A percentile compares a stretch with the other conserved stretches of the same genome.
These are phyloP conservation scores for Triplophysa dalaica DNA, from an alignment of 2,113 vertebrate genomes.

Conservation along the genomic window DNA sequence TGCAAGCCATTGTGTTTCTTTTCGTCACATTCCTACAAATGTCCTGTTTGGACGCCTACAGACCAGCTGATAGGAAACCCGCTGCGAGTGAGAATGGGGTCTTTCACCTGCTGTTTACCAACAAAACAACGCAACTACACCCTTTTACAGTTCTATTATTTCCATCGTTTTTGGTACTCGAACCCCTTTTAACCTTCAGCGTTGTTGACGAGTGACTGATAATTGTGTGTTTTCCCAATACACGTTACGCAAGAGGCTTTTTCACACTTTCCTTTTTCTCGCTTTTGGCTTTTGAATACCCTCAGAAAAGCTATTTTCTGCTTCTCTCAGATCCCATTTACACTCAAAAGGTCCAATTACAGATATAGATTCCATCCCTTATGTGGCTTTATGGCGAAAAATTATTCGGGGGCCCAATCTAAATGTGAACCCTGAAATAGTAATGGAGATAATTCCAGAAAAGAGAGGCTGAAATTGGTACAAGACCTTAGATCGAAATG, in stretches of 20 bases:
- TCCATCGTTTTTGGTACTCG: not conserved
- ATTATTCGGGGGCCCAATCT: not conserved
- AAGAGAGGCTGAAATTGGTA: not conserved
- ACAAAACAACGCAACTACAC: not conserved
- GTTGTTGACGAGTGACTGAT: not conserved
- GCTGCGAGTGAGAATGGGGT: not conserved
- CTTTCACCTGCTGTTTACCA: constrained; percentile 39
- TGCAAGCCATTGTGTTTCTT: constrained; percentile 27
- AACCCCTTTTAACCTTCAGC: not conserved
- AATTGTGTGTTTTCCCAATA: not conserved
- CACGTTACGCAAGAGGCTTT: not conserved
- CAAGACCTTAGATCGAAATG: not conserved
- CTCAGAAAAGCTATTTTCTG: not conserved
- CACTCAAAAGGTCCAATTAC: constrained; percentile 9
- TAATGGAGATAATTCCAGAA: not conserved
- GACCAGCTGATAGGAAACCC: constrained; percentile 43
- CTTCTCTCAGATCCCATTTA: constrained; percentile 10
- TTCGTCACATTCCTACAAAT: constrained; percentile 52
- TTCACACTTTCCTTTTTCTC: not conserved
- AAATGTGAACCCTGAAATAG: not conserved
- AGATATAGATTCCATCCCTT: not conserved
- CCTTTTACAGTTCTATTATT: not conserved
- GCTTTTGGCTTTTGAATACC: not conserved
- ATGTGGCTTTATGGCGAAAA: not conserved
- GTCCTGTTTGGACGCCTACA: constrained; percentile 43